Evolutionary conservation across 2,888 invertebrate species (phyloP), one percentile per base, ranked within the genome.

Genomic region (Orchesella flavescens): DNA sequence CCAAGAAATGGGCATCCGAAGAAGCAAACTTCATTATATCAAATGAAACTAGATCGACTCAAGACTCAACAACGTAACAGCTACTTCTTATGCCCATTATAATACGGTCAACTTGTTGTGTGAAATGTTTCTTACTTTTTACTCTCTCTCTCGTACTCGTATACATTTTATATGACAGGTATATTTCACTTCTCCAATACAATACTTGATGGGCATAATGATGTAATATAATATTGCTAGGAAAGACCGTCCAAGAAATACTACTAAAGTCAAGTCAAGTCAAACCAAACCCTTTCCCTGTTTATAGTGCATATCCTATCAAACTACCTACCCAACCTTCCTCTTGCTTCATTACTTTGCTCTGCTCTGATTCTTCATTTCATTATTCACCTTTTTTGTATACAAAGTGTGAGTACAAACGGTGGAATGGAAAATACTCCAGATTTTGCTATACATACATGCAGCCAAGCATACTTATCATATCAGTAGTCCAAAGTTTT

Each of bases 221-320:
- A 82, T 74, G 82, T 75, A 82, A 82, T 43, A 55, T 24, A 75
- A 82, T 82, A 82, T 72, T 74, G 57, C 68, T 71, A n/a, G 17
- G 46, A 63, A 53, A 80, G 46, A 68, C 74, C 59, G 75, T 71
- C n/a, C 34, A 34, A 34, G 34, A n/a, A n/a, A n/a, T n/a, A n/a
- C n/a, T n/a, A n/a, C 7, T 34, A 34, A 34, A 34, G 34, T 34
- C 34, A 34, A 34, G 3, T 34, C 61, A 71, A 63, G 66, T 55
- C 43, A 44, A 72, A 61, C 44, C 53, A 65, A 80, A 59, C 82
- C 82, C 71, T 82, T 82, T 82, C 82, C 75, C 68, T 82, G 82
- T 82, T 34, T 34, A 7, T 7, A 34, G 34, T 34, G 34, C 34
- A 34, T 34, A 34, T 34, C 7, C 34, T 34, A 34, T 34, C 34